phyloP scores from a whole-genome alignment of 2,888 invertebrate species.

The Harpalus rufipes region DNA sequence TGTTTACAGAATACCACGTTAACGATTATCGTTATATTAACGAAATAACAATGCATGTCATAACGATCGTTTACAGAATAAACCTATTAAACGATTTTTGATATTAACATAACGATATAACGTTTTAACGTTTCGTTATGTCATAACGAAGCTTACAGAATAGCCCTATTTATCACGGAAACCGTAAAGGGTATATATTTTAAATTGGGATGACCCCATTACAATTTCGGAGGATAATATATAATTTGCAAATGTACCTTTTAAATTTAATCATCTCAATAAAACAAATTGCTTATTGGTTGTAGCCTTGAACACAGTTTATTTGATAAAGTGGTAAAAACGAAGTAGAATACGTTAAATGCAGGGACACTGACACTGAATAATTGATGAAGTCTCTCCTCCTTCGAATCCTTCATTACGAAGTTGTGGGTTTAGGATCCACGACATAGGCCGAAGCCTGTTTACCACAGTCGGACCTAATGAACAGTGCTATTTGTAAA shows the following conservation, averaged over 20 bases:
- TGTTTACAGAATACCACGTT: no score
- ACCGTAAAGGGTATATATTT: no score
- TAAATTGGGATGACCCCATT: no score
- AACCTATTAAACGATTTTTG: no score
- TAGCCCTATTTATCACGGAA: no score
- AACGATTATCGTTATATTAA: no score
- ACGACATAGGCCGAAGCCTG: constrained; percentile 4
- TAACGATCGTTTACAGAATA: no score
- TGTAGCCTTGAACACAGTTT: neutral
- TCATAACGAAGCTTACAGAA: no score
- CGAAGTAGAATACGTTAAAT: neutral
- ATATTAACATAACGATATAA: no score
- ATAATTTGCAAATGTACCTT: neutral
- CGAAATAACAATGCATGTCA: no score
- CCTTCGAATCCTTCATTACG: constrained; percentile 35
- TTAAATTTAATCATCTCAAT: neutral
- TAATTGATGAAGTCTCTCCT: constrained; percentile 29
- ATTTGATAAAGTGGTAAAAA: neutral
- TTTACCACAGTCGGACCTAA: constrained; percentile 31
- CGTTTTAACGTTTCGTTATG: no score
- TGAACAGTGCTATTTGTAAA: constrained; percentile 29
- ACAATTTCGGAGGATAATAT: no score
- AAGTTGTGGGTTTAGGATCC: constrained; percentile 35
- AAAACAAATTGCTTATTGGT: neutral
- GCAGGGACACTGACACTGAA: neutral